Percentiles rank a stretch among this genome's conserved stretches.
Evolutionary conservation across 2,888 invertebrate genomes (phyloP).

Genomic region (Vandiemenella viatica): DNA sequence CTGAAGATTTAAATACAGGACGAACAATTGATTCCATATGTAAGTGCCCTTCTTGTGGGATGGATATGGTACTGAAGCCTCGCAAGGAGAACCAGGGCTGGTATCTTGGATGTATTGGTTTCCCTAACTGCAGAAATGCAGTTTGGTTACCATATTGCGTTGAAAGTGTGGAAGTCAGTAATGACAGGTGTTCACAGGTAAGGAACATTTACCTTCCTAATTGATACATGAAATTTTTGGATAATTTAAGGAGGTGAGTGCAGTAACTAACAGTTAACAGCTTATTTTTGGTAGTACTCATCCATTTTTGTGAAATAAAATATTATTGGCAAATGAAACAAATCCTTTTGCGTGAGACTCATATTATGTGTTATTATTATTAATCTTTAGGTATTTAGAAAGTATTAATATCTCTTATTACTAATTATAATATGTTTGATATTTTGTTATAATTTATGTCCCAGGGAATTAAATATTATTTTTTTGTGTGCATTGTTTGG

Average conservation of each 20-base stretch:
- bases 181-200: constrained; percentile 48
- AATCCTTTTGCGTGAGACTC: no score
- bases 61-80: constrained; percentile 49
- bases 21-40: constrained; percentile 29
- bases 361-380: no score
- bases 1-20: constrained; percentile 16
- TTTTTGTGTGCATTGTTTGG: no score
- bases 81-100: constrained; percentile 51
- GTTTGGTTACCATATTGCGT: constrained; percentile 69
- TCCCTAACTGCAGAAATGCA: constrained; percentile 63
- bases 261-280: no score
- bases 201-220: no score
- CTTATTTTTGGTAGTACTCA: no score
- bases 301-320: no score
- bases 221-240: no score
- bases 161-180: constrained; percentile 44
- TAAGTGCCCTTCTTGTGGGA: constrained; percentile 62
- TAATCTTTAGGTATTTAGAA: no score
- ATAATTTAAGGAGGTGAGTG: no score
- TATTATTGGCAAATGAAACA: no score
- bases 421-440: background rate
- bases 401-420: no score
- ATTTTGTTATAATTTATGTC: background rate
- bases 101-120: constrained; percentile 62
- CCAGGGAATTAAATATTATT: background rate